Evolutionary conservation across 2,113 vertebrate species (phyloP).

Genomic region (Seriola rivoliana): DNA sequence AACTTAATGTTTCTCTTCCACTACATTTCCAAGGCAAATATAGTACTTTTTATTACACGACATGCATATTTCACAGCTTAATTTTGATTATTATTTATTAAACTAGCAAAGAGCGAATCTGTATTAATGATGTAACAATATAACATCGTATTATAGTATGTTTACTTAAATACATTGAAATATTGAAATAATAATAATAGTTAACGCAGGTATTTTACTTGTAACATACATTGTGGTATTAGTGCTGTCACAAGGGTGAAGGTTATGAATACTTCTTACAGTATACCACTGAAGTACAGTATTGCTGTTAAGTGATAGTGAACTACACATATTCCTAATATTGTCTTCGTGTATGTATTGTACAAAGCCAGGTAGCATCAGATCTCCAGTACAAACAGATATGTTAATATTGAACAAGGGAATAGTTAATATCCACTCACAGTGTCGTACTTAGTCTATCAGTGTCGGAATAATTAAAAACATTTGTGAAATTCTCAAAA

Average conservation of each 20-base stretch:
- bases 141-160: neutral
- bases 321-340: neutral
- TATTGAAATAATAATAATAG: neutral
- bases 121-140: too few species aligned
- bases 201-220: neutral
- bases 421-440: neutral
- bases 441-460: neutral
- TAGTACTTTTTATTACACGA: neutral
- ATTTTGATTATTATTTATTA: neutral
- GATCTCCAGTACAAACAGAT: neutral
- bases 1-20: neutral
- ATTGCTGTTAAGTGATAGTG: neutral
- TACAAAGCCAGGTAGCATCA: neutral
- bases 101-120: neutral
- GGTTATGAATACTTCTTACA: neutral
- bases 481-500: too few species aligned
- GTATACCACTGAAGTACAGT: neutral
- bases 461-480: neutral
- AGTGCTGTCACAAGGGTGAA: neutral
- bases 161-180: neutral
- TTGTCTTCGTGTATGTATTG: neutral
- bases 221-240: neutral
- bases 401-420: neutral
- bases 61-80: neutral
- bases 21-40: neutral